phyloP scores from a whole-genome alignment of 2,888 invertebrate genomes.

The Nineta flava region DNA sequence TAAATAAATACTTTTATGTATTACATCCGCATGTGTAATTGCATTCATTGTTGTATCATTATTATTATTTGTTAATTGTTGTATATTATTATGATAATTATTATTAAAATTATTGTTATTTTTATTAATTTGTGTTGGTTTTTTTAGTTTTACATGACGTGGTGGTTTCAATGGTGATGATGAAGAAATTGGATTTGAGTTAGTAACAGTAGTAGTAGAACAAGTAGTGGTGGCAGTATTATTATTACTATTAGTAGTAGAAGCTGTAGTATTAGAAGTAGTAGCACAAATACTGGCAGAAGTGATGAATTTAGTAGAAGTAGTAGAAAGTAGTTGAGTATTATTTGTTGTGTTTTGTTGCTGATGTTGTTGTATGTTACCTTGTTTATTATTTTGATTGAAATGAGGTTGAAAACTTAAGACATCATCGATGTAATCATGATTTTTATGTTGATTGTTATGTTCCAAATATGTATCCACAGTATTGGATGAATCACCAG shows the following conservation, averaged over 20 bases:
- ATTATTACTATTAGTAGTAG: neutral
- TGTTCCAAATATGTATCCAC: neutral
- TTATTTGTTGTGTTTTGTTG: neutral
- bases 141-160: constrained; percentile 15
- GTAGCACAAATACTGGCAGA: neutral
- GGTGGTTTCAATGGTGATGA: constrained; percentile 19
- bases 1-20: neutral
- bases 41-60: neutral
- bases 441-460: neutral
- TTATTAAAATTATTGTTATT: constrained; percentile 8
- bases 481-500: neutral
- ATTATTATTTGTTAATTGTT: neutral
- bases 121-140: constrained; percentile 7
- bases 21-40: neutral
- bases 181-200: neutral
- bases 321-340: neutral
- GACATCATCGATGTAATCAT: neutral
- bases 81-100: neutral
- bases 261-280: neutral
- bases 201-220: neutral
- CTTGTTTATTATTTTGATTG: neutral
- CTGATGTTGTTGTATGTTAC: neutral
- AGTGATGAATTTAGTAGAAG: neutral
- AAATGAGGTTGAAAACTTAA: neutral
- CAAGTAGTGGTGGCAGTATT: neutral